Base-by-base conservation (phyloP, 2,797 vertebrate genomes). In the Ctenochaetus hawaiiensis region DNA sequence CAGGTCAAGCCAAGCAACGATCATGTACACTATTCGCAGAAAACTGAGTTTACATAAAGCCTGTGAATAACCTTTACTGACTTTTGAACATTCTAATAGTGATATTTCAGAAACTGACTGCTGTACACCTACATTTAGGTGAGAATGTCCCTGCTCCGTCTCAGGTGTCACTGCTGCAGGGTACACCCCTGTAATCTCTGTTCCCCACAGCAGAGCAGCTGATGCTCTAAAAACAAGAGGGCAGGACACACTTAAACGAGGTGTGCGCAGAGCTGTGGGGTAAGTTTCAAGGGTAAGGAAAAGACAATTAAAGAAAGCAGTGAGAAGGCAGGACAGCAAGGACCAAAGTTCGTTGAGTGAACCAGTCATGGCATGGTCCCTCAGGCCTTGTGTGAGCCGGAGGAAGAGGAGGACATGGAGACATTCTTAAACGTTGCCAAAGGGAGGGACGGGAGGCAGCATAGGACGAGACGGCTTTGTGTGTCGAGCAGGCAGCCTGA, bases 401-500 rank as follows among this genome's bases (percentile, higher is more conserved):
- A 68, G 53, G 63, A 79, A 66, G 68, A 76, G 66, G 65, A 67
- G 64, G 16, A 56, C 45, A 43, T 11, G 2, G 39, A 68, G 74
- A 73, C 81, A 78, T 88, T 90, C 79, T 88, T 77, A 41, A 78
- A 56, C 17, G 20, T 49, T 78, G 80, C 77, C 9, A 60, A 74
- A 80, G 69, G 82, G 77, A 80, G 78, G 77, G 69, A 81, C 20
- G 18, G 23, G 66, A 82, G 68, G 82, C 76, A 72, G 75, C 2
- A 56, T 57, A 58, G 79, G 83, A 92, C 72, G 78, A 84, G 89
- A 81, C 83, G 79, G 76, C 79, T 71, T 60, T 82, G 75, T 86
- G 83, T 87, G 85, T 83, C 23, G 72, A 82, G 49, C 74, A 82
- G 83, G 76, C 85, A 73, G 85, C 75, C 76, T 89, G 88, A 92